Evolutionary conservation across 2,888 invertebrate species (phyloP).

Genomic region (Agrochola circellaris): DNA sequence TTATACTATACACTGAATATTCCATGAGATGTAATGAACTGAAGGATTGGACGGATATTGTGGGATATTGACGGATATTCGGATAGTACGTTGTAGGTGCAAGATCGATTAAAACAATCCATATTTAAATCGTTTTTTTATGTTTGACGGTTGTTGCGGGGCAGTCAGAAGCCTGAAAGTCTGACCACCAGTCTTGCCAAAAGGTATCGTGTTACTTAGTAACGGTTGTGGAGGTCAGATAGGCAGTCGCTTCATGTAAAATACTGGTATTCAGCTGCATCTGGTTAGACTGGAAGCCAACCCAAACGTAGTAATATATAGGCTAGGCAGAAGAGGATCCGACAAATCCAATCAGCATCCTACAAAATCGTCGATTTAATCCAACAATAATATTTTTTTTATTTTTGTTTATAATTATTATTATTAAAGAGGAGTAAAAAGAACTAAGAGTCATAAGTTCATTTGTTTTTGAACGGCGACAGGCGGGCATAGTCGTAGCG

Average conservation of each 20-base stretch:
- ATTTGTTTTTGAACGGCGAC: conserved; percentile 1
- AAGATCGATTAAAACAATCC: not conserved
- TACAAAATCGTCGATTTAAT: conserved; percentile 3
- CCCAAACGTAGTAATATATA: not conserved
- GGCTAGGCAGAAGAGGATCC: not conserved
- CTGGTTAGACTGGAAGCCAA: not conserved
- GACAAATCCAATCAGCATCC: conserved; percentile 10
- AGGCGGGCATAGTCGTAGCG: not conserved
- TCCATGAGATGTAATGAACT: conserved; percentile 51
- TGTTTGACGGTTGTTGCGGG: not conserved
- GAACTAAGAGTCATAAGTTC: not conserved
- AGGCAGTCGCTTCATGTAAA: not conserved
- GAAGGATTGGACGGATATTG: conserved; percentile 31
- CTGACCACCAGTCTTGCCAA: not conserved
- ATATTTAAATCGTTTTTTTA: not conserved
- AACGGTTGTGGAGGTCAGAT: not conserved
- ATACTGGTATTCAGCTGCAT: not conserved
- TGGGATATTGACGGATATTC: conserved; percentile 18
- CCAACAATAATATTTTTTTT: conserved; percentile 16
- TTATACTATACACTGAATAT: conserved; percentile 37
- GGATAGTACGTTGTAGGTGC: not conserved
- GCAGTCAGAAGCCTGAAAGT: not conserved
- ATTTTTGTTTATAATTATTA: conserved; percentile 35
- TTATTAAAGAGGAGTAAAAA: conserved; percentile 4
- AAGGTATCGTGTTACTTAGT: not conserved